These are phyloP conservation scores for Platycercus adscitus DNA, from an alignment of 2,113 vertebrate species.

Conservation along the genomic window DNA sequence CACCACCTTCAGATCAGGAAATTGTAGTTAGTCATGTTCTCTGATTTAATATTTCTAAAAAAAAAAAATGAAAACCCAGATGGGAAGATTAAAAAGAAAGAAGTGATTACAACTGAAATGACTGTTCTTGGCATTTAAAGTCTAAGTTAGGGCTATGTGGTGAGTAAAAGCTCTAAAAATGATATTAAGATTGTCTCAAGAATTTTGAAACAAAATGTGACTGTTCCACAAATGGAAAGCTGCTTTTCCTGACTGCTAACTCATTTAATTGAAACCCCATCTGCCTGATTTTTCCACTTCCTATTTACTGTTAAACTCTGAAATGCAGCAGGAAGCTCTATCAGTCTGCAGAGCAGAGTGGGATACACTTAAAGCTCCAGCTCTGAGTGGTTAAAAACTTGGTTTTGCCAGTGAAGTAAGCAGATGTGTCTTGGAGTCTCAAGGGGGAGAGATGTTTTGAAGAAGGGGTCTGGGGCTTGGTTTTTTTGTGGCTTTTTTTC, in stretches of 20 bases:
- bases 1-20: not conserved
- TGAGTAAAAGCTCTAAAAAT: slow-evolving; percentile 2
- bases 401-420: not conserved
- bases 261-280: slow-evolving; percentile 23
- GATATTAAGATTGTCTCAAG: not conserved
- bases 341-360: not conserved
- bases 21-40: not conserved
- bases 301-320: not conserved
- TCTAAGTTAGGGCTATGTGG: not conserved
- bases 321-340: not conserved
- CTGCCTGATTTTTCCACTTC: not conserved
- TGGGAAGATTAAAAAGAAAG: not conserved
- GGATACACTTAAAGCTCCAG: not conserved
- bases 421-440: not conserved
- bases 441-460: not conserved
- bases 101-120: not conserved
- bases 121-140: not conserved
- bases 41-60: not conserved
- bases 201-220: not conserved
- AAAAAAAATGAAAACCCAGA: not conserved
- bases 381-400: not conserved
- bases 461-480: not conserved
- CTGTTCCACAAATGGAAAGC: not conserved
- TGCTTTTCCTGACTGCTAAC: slow-evolving; percentile 6
- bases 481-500: not conserved